phyloP scores from a whole-genome alignment of 2,113 vertebrate species.

The Neolamprologus hecqui region DNA sequence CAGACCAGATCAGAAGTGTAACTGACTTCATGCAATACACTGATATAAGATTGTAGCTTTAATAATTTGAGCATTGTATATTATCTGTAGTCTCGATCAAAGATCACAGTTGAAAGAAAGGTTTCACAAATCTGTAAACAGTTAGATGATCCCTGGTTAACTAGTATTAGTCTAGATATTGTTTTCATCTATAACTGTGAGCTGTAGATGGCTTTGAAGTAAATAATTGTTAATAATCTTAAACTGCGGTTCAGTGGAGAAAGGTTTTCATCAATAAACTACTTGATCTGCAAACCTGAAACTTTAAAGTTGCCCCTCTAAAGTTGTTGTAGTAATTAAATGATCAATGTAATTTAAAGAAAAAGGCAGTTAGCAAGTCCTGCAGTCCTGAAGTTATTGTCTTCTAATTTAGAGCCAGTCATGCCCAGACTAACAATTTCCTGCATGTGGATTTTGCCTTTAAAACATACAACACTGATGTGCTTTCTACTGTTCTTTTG shows the following conservation, averaged over 20 bases:
- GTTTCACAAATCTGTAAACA: background rate
- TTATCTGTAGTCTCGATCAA: background rate
- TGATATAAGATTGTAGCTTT: background rate
- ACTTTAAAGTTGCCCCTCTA: background rate
- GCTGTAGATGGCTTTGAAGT: background rate
- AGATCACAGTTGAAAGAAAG: background rate
- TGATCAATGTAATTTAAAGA: background rate
- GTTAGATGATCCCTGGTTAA: background rate
- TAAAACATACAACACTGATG: background rate
- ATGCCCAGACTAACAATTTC: background rate
- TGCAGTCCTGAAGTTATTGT: background rate
- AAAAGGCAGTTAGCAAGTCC: background rate
- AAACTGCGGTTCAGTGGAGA: background rate
- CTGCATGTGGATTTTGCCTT: background rate
- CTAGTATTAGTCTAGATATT: background rate
- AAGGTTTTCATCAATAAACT: background rate
- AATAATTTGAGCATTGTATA: background rate
- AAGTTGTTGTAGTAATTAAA: background rate
- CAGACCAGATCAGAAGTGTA: background rate
- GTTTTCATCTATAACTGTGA: background rate
- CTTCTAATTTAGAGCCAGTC: background rate
- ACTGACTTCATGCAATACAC: background rate
- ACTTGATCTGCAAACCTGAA: background rate
- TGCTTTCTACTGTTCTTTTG: background rate
- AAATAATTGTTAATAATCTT: background rate